These are phyloP conservation scores for Enteromius viviparus DNA, from an alignment of 2,797 vertebrate species.

Conservation along the genomic window DNA sequence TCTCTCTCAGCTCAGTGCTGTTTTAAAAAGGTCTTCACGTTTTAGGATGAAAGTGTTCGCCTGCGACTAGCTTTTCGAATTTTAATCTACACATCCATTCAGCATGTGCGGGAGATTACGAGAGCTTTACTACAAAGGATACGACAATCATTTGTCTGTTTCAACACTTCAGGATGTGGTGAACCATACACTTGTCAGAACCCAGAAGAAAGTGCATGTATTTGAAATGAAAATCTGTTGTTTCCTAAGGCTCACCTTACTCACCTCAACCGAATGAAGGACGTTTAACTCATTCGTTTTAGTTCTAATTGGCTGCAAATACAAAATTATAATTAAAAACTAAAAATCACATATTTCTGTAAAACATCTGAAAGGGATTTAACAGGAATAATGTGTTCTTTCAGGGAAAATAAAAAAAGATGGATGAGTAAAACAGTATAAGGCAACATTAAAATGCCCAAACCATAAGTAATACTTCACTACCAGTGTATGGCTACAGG, in stretches of 20 bases:
- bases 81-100: conserved; percentile 18
- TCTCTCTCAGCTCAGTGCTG: conserved; percentile 39
- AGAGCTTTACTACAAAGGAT: conserved; percentile 30
- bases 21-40: conserved; percentile 13
- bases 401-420: not conserved
- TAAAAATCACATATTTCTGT: not conserved
- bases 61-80: conserved; percentile 9
- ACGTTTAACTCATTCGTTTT: not conserved
- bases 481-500: conserved; percentile 48
- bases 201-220: conserved; percentile 39
- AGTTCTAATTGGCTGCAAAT: conserved; percentile 5
- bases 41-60: conserved; percentile 10
- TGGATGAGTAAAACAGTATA: conserved; percentile 14
- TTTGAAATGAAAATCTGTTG: conserved; percentile 30
- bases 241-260: conserved; percentile 36
- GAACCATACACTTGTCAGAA: conserved; percentile 26
- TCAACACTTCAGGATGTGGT: conserved; percentile 22
- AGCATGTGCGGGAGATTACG: conserved; percentile 22
- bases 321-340: not conserved
- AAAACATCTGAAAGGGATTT: conserved; percentile 7
- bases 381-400: conserved; percentile 1
- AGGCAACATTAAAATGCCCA: conserved; percentile 31
- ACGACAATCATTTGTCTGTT: conserved; percentile 27
- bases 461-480: conserved; percentile 35
- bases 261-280: not conserved